Percentiles rank a stretch among this genome's conserved stretches.
Evolutionary conservation across 2,113 vertebrate genomes (phyloP).

Genomic region (Corvus moneduloides): DNA sequence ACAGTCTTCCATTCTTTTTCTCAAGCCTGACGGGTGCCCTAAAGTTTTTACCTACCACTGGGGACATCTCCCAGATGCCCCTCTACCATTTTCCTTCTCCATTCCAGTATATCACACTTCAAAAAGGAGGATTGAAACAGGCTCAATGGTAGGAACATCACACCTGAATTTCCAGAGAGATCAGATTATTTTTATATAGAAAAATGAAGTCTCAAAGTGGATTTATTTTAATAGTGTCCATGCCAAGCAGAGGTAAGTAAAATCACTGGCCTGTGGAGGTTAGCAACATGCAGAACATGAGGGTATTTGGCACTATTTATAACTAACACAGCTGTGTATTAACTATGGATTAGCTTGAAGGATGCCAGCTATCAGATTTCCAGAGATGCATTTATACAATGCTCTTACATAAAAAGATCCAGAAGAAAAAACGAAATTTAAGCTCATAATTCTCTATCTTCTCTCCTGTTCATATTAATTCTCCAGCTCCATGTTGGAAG

Average conservation of each 20-base stretch:
- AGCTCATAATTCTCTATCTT: not conserved
- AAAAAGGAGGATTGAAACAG: not conserved
- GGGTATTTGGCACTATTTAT: not conserved
- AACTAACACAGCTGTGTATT: not conserved
- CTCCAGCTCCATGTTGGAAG: not conserved
- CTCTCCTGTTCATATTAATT: not conserved
- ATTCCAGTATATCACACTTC: not conserved
- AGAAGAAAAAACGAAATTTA: not conserved
- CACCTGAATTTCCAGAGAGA: not conserved
- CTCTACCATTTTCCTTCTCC: not conserved
- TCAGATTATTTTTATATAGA: not conserved
- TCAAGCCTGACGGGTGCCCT: rapidly evolving
- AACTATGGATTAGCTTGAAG: not conserved
- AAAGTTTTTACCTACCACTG: not conserved
- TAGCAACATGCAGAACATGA: not conserved
- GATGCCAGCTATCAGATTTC: not conserved
- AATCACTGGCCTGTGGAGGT: not conserved
- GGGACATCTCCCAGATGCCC: rapidly evolving
- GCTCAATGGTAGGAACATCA: not conserved
- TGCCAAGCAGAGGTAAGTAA: not conserved
- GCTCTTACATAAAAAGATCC: not conserved
- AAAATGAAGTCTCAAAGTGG: not conserved
- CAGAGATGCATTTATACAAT: not conserved
- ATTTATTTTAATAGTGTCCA: not conserved
- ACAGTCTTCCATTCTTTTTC: not conserved